Conservation (phyloP, 2,888 invertebrate genomes). For the Dasysyrphus tricinctus region DNA sequence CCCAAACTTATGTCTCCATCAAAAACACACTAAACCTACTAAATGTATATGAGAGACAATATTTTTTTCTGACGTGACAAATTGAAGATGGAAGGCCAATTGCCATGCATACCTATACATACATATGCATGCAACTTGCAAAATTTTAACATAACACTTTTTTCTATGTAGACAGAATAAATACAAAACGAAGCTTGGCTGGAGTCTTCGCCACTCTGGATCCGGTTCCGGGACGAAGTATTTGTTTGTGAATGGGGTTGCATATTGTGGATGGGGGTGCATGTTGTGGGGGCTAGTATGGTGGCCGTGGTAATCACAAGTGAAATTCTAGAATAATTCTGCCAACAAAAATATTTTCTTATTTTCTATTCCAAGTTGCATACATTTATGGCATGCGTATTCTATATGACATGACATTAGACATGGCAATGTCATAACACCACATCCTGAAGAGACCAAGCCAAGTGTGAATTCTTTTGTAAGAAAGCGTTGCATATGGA, state of each 20-base stretch:
- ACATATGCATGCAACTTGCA: slow-evolving; percentile 20
- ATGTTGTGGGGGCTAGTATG: neutral
- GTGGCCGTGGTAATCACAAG: neutral
- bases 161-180: slow-evolving; percentile 5
- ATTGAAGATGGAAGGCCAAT: slow-evolving; percentile 48
- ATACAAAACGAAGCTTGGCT: neutral
- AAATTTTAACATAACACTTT: slow-evolving; percentile 34
- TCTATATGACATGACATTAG: slow-evolving; percentile 38
- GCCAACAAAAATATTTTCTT: slow-evolving; percentile 5
- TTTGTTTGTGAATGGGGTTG: neutral
- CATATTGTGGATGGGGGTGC: no score
- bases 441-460: slow-evolving; percentile 4
- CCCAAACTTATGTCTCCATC: slow-evolving; percentile 18
- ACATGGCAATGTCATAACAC: slow-evolving; percentile 42
- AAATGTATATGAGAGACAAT: neutral
- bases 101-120: slow-evolving; percentile 3
- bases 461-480: slow-evolving; percentile 25
- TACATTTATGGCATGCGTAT: slow-evolving; percentile 5
- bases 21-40: slow-evolving; percentile 15
- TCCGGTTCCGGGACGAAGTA: neutral
- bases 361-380: slow-evolving; percentile 14
- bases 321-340: slow-evolving; percentile 14
- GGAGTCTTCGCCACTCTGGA: neutral
- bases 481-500: neutral
- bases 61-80: slow-evolving; percentile 32